These are phyloP conservation scores for Sebastolobus alascanus DNA, from an alignment of 2,797 vertebrate genomes.

Conservation along the genomic window DNA sequence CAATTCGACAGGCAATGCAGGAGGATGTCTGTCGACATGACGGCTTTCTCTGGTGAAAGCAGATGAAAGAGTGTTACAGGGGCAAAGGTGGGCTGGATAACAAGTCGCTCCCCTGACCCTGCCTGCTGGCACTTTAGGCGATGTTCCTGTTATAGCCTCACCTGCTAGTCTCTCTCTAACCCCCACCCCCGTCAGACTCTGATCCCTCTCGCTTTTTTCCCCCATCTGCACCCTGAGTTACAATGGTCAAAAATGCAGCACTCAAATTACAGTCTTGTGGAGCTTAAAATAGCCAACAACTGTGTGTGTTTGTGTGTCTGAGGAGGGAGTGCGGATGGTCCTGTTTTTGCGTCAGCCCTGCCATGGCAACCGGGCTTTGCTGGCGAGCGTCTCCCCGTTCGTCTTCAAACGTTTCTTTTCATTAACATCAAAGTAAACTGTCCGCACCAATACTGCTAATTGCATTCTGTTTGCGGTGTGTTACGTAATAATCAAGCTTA, in stretches of 20 bases:
- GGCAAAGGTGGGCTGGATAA: slow-evolving; percentile 68
- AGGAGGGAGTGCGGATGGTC: slow-evolving; percentile 51
- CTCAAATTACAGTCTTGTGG: slow-evolving; percentile 75
- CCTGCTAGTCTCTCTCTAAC: slow-evolving; percentile 42
- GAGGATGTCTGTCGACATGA: slow-evolving; percentile 23
- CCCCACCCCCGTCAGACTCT: slow-evolving; percentile 39
- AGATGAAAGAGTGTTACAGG: slow-evolving; percentile 61
- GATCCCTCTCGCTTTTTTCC: slow-evolving; percentile 1
- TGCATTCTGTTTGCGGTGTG: slow-evolving; percentile 61
- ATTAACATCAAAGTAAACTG: slow-evolving; percentile 77
- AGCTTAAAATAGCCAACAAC: slow-evolving; percentile 73
- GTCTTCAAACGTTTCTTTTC: slow-evolving; percentile 74
- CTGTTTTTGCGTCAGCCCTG: slow-evolving; percentile 76
- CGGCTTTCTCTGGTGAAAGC: slow-evolving; percentile 46
- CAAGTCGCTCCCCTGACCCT: slow-evolving; percentile 62
- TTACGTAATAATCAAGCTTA: slow-evolving; percentile 46
- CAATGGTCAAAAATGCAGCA: slow-evolving; percentile 63
- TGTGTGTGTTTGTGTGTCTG: slow-evolving; percentile 40
- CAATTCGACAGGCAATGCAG: slow-evolving; percentile 24
- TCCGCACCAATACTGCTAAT: slow-evolving; percentile 62
- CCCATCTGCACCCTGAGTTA: slow-evolving; percentile 43
- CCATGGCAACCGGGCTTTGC: slow-evolving; percentile 83
- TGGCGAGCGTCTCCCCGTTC: slow-evolving; percentile 69
- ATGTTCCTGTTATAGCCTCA: slow-evolving; percentile 53
- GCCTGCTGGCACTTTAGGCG: slow-evolving; percentile 54